These are phyloP conservation scores for Diogma glabrata DNA, from an alignment of 2,888 invertebrate species.

Conservation along the genomic window DNA sequence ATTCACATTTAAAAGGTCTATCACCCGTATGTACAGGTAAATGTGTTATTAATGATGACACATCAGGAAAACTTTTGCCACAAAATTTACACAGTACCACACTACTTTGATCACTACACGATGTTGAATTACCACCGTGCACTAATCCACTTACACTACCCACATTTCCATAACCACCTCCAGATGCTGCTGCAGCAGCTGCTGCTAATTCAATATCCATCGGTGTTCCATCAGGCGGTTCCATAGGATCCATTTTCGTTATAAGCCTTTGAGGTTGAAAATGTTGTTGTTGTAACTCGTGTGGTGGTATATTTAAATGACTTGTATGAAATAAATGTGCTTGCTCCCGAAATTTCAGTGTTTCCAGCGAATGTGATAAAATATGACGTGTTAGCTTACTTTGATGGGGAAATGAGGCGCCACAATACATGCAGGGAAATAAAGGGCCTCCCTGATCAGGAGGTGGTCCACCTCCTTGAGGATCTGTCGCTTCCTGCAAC, in stretches of 20 bases:
- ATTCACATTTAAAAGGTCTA: constrained; percentile 85
- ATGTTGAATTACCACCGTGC: constrained; percentile 28
- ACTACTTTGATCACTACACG: constrained; percentile 51
- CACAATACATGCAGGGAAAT: constrained; percentile 83
- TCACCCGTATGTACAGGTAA: constrained; percentile 84
- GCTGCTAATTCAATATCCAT: constrained; percentile 24
- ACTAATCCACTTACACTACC: constrained; percentile 21
- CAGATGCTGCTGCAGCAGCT: constrained; percentile 36
- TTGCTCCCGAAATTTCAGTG: constrained; percentile 71
- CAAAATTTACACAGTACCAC: constrained; percentile 86
- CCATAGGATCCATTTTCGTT: constrained; percentile 29
- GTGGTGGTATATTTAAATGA: constrained; percentile 39
- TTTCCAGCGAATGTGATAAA: constrained; percentile 77
- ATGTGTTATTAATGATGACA: constrained; percentile 75
- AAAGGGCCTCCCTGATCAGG: constrained; percentile 33
- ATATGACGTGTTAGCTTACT: constrained; percentile 84
- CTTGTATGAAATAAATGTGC: constrained; percentile 52
- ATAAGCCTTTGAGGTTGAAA: constrained; percentile 25
- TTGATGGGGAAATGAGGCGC: constrained; percentile 78
- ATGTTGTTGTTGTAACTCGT: constrained; percentile 32
- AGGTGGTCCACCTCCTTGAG: constrained; percentile 42
- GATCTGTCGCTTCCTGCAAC: constrained; percentile 76
- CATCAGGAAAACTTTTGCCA: constrained; percentile 85
- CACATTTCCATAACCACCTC: constrained; percentile 37
- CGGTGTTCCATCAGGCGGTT: constrained; percentile 29